Evolutionary conservation across 2,888 invertebrate genomes (phyloP), one percentile per base, ranked within the genome.

Genomic region (Chymomyza amoena): DNA sequence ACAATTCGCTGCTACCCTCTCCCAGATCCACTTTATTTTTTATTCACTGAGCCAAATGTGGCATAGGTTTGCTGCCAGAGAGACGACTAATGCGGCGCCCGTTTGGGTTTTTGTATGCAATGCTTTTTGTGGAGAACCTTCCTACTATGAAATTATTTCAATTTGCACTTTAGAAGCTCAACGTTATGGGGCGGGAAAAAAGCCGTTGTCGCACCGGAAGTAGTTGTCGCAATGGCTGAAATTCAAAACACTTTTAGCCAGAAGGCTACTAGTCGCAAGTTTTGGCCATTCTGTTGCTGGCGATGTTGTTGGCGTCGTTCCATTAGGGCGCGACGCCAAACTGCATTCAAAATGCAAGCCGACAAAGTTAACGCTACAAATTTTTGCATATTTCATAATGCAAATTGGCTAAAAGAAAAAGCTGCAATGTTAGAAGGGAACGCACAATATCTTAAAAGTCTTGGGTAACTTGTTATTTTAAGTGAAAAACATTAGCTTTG

Each of bases 401-500:
- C 59, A 36, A 61, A 51, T 51, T 52, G 59, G 10, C 6, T 54
- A 4, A 54, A 54, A 25, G 20, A 57, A 57, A 57, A 20, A 6
- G 28, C 18, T 6, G 28, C 39, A 13, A 15, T 28, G 25, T 0
- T 57, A 20, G 28, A 57, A 36, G n/a, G 20, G 54, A 18, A 16
- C 20, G 15, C 7, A 52, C 36, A 56, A 52, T 54, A 39, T 54
- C 36, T 64, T 56, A 15, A 32, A 39, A 64, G 32, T 36, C 39
- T 45, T 45, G 1, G 13, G 13, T 1, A 45, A 13, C 13, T 45
- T 13, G 39, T 45, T 36, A 45, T 45, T 45, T 45, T 45, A 45
- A 45, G 39, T 45, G 39, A 13, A 45, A 45, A 45, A 62, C 71
- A 85, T 84, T 77, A 69, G 73, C 72, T 70, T 83, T 75, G 67